Percentiles rank a stretch among this genome's conserved stretches.
Conservation (phyloP, 1,140 invertebrate species). For the Cecropterus lyciades region DNA sequence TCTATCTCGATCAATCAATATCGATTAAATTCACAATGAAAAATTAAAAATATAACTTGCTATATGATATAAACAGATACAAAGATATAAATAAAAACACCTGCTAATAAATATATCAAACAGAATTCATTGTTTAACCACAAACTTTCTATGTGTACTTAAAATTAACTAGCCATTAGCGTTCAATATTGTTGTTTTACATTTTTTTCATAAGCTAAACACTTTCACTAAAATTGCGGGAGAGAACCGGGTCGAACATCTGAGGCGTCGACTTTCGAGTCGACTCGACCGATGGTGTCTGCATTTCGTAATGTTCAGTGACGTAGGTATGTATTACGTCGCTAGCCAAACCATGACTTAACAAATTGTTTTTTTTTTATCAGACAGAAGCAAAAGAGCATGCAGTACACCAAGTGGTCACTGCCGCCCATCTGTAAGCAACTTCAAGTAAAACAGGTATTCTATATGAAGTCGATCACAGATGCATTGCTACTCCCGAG, state of each 20-base stretch:
- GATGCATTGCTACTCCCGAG: too few species aligned
- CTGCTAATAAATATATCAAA: not conserved
- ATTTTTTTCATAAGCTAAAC: slow-evolving; percentile 29
- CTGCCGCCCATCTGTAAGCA: too few species aligned
- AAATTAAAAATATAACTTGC: too few species aligned
- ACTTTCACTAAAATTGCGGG: slow-evolving; percentile 56
- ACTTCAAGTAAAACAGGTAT: too few species aligned
- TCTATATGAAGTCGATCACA: too few species aligned
- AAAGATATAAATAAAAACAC: not conserved
- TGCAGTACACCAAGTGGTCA: too few species aligned
- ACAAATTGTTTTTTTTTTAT: too few species aligned
- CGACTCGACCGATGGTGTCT: slow-evolving; percentile 46
- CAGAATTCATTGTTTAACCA: not conserved
- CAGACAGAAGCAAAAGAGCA: too few species aligned
- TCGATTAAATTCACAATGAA: too few species aligned
- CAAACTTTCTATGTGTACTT: not conserved
- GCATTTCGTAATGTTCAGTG: slow-evolving; percentile 50
- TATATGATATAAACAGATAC: too few species aligned
- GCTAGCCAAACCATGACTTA: slow-evolving; percentile 14
- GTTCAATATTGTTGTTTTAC: not conserved
- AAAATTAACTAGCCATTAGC: not conserved
- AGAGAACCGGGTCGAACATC: slow-evolving; percentile 56
- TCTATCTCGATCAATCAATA: too few species aligned
- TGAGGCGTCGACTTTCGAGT: slow-evolving; percentile 53
- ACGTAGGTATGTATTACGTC: slow-evolving; percentile 30